phyloP scores from a whole-genome alignment of 2,113 vertebrate genomes.

The Spizaetus ornatus region DNA sequence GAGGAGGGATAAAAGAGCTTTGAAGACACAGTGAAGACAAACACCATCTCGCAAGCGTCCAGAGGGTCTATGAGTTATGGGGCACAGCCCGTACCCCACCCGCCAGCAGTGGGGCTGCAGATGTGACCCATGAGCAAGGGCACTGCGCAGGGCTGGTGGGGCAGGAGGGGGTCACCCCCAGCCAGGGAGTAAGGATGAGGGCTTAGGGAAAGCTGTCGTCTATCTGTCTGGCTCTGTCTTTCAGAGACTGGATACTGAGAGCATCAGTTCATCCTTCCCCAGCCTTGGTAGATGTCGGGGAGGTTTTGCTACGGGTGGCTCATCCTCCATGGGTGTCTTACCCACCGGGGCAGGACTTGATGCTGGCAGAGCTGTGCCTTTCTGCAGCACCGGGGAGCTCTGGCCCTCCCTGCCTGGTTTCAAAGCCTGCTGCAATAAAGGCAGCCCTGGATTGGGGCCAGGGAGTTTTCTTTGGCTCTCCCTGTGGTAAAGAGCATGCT shows the following conservation, averaged over 20 bases:
- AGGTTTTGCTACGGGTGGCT: neutral
- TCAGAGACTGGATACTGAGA: neutral
- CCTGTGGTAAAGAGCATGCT: neutral
- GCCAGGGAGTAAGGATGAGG: neutral
- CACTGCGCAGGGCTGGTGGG: neutral
- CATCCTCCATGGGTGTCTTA: neutral
- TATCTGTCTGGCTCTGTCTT: neutral
- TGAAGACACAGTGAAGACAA: neutral
- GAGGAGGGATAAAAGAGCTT: neutral
- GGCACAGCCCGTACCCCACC: neutral
- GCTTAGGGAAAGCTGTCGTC: neutral
- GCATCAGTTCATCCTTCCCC: neutral
- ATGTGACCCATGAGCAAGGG: neutral
- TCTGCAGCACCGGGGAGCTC: neutral
- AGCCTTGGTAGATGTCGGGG: accelerated
- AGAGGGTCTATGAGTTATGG: neutral
- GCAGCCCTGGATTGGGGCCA: neutral
- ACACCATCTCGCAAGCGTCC: neutral
- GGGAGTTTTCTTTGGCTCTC: neutral
- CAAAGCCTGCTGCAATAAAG: neutral
- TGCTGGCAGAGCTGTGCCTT: neutral
- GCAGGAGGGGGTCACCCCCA: neutral
- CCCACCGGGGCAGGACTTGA: accelerated
- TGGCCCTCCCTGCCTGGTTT: neutral
- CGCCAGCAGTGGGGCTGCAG: neutral